Base-by-base conservation (phyloP, 2,113 vertebrate genomes). In the Sigmodon hispidus region DNA sequence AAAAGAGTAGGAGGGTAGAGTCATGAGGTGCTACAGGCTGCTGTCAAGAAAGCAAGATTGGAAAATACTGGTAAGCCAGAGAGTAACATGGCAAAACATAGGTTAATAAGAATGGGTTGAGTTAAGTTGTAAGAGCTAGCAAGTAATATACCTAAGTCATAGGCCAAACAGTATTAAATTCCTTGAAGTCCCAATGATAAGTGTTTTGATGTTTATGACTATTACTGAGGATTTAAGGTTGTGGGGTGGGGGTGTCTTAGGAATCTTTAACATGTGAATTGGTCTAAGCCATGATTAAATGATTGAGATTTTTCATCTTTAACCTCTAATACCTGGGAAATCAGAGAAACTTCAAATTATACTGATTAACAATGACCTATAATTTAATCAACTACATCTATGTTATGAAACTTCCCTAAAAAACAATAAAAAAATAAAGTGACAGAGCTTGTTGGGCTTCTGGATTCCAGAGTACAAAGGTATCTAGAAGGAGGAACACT, bases 231-330 rank as follows among this genome's bases (percentile, higher is more conserved):
- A 72, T 6, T 29, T 4, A 40, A 52, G 15, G 1, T 8, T 10
- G n/a, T n/a, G n/a, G n/a, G n/a, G n/a, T n/a, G n/a, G n/a, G n/a
- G 3, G 2, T 9, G 24, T 22, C 4, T 19, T 29, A 52, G 36
- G 87, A 87, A 69, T 12, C 1, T 9, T 79, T 36, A 43, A 43
- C 26, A 31, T 59, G 40, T 50, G 16, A 21, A 9, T 2, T 87
- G 9, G 3, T 79, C 52, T 26, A 50, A 72, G 16, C 13, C 75
- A 70, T 59, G 31, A 48, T 29, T 48, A 22, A 61, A 65, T 6
- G 7, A 0, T 50, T 81, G 52, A 10, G 11, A 31, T 19, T 59
- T 77, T 89, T 70, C 6, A 72, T 24, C 11, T 31, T 11, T 34
- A 80, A 4, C 17, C 0, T 12, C n/a, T 19, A 61, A 31, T 29